Evolutionary conservation across 2,797 vertebrate genomes (phyloP).

Genomic region (Coranthus polyacanthus): DNA sequence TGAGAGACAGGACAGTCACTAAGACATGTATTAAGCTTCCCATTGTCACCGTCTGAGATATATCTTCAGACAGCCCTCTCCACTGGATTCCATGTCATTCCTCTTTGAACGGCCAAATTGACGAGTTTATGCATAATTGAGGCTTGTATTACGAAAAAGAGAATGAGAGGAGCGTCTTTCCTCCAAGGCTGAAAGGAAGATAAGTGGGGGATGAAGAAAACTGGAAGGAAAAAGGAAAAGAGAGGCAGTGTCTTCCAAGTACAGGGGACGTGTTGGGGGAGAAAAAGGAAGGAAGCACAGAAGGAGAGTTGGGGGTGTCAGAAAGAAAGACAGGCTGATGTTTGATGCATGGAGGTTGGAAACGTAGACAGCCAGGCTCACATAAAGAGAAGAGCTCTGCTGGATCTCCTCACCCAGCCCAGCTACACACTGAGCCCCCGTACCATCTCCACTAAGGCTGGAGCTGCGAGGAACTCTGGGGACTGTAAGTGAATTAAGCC

Average conservation of each 20-base stretch:
- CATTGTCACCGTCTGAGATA: conserved; percentile 71
- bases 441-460: conserved; percentile 25
- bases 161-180: conserved; percentile 62
- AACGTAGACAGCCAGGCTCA: conserved; percentile 39
- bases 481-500: conserved; percentile 61
- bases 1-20: conserved; percentile 77
- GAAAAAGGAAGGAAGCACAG: conserved; percentile 19
- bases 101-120: conserved; percentile 80
- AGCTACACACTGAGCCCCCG: conserved; percentile 11
- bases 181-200: conserved; percentile 50
- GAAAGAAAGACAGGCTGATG: conserved; percentile 43
- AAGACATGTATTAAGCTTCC: conserved; percentile 74
- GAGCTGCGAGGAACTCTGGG: conserved; percentile 48
- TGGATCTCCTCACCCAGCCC: conserved; percentile 42
- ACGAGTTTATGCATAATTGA: conserved; percentile 83
- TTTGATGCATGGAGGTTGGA: conserved; percentile 47
- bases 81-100: conserved; percentile 78
- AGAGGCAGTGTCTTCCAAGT: conserved; percentile 24
- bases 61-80: conserved; percentile 77
- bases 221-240: conserved; percentile 21
- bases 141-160: conserved; percentile 74
- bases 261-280: conserved; percentile 34
- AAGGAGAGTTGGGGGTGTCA: conserved; percentile 46
- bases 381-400: conserved; percentile 30
- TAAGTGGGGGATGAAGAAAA: conserved; percentile 52